Percentiles rank a stretch among this genome's conserved stretches.
These are phyloP conservation scores for Craseonycteris thonglongyai DNA, from an alignment of 2,113 vertebrate genomes.

Conservation along the genomic window DNA sequence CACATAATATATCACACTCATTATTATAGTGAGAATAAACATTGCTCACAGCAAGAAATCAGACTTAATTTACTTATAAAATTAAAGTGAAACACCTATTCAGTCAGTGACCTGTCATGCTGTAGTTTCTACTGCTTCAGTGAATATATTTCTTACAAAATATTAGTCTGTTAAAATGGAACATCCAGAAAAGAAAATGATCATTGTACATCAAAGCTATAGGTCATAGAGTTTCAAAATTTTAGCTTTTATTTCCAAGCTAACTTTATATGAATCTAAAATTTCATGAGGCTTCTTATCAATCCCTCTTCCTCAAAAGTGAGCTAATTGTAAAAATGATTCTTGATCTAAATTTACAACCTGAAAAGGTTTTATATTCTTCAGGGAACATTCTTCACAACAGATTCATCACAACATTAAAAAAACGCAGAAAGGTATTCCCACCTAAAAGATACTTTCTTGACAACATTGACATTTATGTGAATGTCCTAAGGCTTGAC, in stretches of 20 bases:
- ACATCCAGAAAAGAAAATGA: not conserved
- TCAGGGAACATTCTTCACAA: not conserved
- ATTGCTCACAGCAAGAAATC: conserved; percentile 24
- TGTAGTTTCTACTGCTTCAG: not conserved
- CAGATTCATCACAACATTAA: not conserved
- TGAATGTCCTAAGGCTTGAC: conserved; percentile 4
- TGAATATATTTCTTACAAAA: conserved; percentile 1
- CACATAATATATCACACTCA: not conserved
- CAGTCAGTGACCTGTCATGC: not conserved
- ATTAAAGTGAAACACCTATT: conserved; percentile 42
- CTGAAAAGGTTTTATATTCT: conserved; percentile 15
- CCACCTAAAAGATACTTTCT: not conserved
- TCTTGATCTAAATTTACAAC: not conserved
- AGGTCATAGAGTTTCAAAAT: not conserved
- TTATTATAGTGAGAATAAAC: conserved; percentile 17
- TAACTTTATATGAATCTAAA: not conserved
- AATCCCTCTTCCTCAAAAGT: not conserved
- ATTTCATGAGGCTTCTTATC: not conserved
- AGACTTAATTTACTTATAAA: conserved; percentile 18
- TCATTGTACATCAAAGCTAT: not conserved
- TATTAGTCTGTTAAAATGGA: not conserved
- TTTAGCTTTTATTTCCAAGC: not conserved
- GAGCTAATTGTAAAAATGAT: not conserved
- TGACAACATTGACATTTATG: not conserved
- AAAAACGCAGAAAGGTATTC: conserved; percentile 25